Evolutionary conservation across 2,888 invertebrate genomes (phyloP).

Genomic region (Octodonta nipae): DNA sequence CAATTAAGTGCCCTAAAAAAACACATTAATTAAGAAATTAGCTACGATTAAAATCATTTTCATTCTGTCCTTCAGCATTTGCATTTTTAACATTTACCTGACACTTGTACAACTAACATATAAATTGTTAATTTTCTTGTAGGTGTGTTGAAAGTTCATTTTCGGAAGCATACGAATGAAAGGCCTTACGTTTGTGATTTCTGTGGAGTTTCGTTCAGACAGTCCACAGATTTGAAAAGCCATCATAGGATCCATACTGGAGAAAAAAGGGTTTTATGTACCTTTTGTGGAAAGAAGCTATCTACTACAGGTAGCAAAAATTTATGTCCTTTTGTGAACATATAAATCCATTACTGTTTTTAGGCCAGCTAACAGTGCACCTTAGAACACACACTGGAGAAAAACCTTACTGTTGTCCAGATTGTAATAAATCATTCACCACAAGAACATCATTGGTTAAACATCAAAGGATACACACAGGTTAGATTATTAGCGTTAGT

Average conservation of each 20-base stretch:
- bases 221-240: constrained; percentile 31
- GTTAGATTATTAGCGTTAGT: too few species aligned
- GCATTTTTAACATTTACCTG: too few species aligned
- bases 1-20: too few species aligned
- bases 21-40: too few species aligned
- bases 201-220: constrained; percentile 17
- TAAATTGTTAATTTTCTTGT: too few species aligned
- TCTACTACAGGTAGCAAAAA: constrained; percentile 24
- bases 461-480: constrained; percentile 23
- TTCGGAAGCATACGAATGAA: constrained; percentile 25
- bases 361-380: constrained; percentile 23
- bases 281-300: constrained; percentile 30
- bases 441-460: constrained; percentile 17
- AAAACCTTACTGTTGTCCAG: constrained; percentile 24
- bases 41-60: too few species aligned
- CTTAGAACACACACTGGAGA: constrained; percentile 29
- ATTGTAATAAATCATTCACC: constrained; percentile 25
- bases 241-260: constrained; percentile 37
- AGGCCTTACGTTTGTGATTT: constrained; percentile 27
- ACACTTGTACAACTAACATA: too few species aligned
- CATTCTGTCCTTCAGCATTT: too few species aligned
- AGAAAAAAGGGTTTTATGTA: constrained; percentile 38
- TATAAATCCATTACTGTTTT: too few species aligned
- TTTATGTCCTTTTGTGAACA: too few species aligned
- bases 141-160: constrained; percentile 23